Evolutionary conservation across 1,140 invertebrate species (phyloP), one percentile per base, ranked within the genome.

Genomic region (Lepidurus couesii): DNA sequence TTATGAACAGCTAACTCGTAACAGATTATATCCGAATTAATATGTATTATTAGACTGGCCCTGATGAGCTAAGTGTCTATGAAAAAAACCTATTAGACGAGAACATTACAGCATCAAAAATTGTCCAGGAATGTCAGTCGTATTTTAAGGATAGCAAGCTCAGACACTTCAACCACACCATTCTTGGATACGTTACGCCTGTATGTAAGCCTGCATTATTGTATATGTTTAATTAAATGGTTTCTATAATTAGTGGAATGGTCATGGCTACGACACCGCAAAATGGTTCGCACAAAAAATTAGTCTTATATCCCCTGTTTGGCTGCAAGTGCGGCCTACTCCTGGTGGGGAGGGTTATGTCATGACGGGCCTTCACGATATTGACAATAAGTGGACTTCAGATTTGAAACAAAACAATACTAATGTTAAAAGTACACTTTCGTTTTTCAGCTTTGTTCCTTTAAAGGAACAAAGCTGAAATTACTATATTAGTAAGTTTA

Each of bases 211-310:
- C 78, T 65, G 76, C 76, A 76, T 80, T 79, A 65, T 78, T 75
- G 13, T 53, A 74, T 21, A 78, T 77, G 78, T 73, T 77, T 78
- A 74, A 34, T 76, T 81, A 78, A 47, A 10, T 65, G 44, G 8
- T 34, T 76, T 21, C 76, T 78, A 24, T 45, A 77, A 75, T 82
- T 82, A 98, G 95, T 98, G 97, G 97, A 98, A 98, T 84, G 91
- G 88, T 79, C 92, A 95, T 88, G 97, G 96, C 0, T 96, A 98
- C 87, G 93, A 97, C 86, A 88, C 97, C 53, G 93, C 95, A 0
- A 97, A 97, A 86, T 90, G 88, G 75, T 97, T 97, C 87, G 91
- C 90, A 53, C 88, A 90, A 44, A 98, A 98, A 85, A 95, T 98
- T 82, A 92, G 92, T 75, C 92, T 93, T 81, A 89, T 98, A 4